Evolutionary conservation across 2,888 invertebrate genomes (phyloP), one percentile per base, ranked within the genome.

Genomic region (Notodonta dromedarius): DNA sequence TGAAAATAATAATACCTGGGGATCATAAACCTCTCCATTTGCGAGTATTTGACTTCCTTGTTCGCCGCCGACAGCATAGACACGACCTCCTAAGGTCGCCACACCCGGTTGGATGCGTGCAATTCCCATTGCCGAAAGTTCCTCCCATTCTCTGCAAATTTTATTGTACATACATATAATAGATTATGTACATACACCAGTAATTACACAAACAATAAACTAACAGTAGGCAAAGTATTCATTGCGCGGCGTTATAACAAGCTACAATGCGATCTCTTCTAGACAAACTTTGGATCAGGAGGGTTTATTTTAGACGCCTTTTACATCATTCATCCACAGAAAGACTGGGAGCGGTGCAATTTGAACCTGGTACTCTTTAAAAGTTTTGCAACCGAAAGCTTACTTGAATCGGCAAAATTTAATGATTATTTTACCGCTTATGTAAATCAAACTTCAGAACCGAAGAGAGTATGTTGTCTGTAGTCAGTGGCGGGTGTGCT

Each of bases 31-130:
- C 84, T 98, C 98, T 53, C 98, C 98, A 80, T 97, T 97, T 13
- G 97, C 97, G 54, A 98, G 94, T 78, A 98, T 98, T 83, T 97
- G 96, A 54, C 97, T 97, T 67, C 98, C 98, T 71, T 97, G 96
- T 86, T 98, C 98, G 7, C 98, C 98, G 16, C 98, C 98, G 4
- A 98, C 96, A 0, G 98, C 98, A 87, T 97, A 98, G 62, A 98
- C 97, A 71, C 96, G 95, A 0, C 98, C 97, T 78, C 97, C 96
- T 50, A 98, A 83, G 9, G 97, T 95, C 1, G 98, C 97, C 6
- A 97, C 97, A 13, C 98, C 98, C 0, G 98, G 98, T 72, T 98
- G 94, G 76, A 98, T 97, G 59, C 98, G 95, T 4, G 97, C 97
- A 73, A 97, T 96, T 59, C 95, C 95, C 96, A 98, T 97, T 3